Evolutionary conservation across 2,113 vertebrate species (phyloP).

Genomic region (Cricetomys ansorgei): DNA sequence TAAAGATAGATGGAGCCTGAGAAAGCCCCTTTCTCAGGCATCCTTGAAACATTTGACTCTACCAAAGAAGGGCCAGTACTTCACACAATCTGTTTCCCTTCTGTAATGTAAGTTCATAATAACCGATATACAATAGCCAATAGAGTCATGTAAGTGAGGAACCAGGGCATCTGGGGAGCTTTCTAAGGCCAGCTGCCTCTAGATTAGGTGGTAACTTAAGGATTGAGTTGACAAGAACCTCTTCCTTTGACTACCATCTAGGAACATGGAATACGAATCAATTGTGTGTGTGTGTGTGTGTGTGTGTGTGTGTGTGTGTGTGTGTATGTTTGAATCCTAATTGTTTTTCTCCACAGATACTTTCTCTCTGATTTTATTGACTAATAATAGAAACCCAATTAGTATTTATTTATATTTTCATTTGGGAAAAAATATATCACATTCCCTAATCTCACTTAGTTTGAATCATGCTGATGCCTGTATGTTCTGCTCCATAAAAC

Average conservation of each 20-base stretch:
- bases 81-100: neutral
- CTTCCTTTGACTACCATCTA: neutral
- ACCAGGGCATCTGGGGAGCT: neutral
- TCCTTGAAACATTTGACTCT: neutral
- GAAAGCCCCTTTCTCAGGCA: neutral
- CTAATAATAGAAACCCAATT: slow-evolving; percentile 5
- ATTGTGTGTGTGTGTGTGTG: neutral
- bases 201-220: neutral
- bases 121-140: neutral
- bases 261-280: slow-evolving; percentile 13
- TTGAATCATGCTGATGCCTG: neutral
- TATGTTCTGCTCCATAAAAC: neutral
- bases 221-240: neutral
- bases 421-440: neutral
- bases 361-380: neutral
- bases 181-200: neutral
- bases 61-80: neutral
- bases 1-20: neutral
- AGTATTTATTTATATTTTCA: neutral
- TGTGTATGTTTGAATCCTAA: neutral
- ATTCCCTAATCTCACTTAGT: neutral
- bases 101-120: neutral
- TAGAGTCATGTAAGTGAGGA: neutral
- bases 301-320: neutral
- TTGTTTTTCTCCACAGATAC: neutral